Base-by-base conservation (phyloP, 2,888 invertebrate species). In the Punctoribates punctum region DNA sequence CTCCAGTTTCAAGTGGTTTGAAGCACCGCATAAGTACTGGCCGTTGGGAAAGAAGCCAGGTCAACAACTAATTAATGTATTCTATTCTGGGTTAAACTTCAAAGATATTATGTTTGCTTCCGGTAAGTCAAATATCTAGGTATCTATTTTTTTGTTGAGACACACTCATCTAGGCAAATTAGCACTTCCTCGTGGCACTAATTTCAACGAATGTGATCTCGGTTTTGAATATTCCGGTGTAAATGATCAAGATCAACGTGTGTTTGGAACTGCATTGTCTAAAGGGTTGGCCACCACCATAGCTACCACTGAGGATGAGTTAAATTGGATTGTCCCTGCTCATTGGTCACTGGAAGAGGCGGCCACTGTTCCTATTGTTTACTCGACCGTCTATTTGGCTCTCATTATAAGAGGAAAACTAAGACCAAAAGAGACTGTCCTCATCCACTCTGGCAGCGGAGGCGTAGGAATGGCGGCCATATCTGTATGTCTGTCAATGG, bases 81-180 rank as follows among this genome's bases (percentile, higher is more conserved):
- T 84, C 77, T 85, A 83, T 80, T 82, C 85, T 1, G 82, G 85
- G 0, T 81, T 87, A 67, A 87, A 87, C 82, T 87, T 86, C 83
- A 74, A 70, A 23, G 77, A 77, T 72, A 17, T 77, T 13, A 77
- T 77, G 77, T 38, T 23, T 23, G 70, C 57, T 4, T 60, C 34
- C 82, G 86, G 77, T 86, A 86, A 80, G 90, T 98, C 80, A 98
- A 20, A 34, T 42, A 60, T 5, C 8, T 25, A n/a, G 34, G 8
- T 34, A 73, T 48, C 86, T 98, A 82, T 96, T 42, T 34, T 34
- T 4, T 34, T 34, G 34, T 94, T 8, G 34, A 34, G 8, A 34
- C 8, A 34, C n/a, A 34, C n/a, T n/a, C n/a, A n/a, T n/a, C 3
- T 94, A 38, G 98, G 97, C 81, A 96, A 96, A 86, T 88, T 98